Evolutionary conservation across 2,888 invertebrate species (phyloP).

Genomic region (Erebia epiphron): DNA sequence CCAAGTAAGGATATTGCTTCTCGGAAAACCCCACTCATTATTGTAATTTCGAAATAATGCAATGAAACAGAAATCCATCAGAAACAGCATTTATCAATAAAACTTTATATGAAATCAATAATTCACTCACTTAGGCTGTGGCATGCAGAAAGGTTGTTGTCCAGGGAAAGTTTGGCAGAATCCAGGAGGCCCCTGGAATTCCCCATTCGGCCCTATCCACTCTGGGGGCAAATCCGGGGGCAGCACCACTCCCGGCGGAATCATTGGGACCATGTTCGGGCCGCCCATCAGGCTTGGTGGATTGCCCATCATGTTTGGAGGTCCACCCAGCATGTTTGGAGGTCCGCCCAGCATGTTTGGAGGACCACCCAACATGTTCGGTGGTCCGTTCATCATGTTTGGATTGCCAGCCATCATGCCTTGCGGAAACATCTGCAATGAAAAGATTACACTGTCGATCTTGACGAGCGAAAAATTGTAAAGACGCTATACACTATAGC

Average conservation of each 20-base stretch:
- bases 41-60: too few relatives aligned
- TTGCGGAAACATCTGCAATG: slow-evolving; percentile 65
- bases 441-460: neutral
- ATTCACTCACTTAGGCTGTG: slow-evolving; percentile 70
- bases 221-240: slow-evolving; percentile 53
- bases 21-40: too few relatives aligned
- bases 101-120: neutral
- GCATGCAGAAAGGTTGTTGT: slow-evolving; percentile 68
- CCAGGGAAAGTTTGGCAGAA: slow-evolving; percentile 66
- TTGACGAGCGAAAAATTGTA: too few relatives aligned
- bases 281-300: slow-evolving; percentile 33
- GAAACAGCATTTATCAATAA: neutral
- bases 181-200: slow-evolving; percentile 57
- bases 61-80: neutral
- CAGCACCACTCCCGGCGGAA: slow-evolving; percentile 44
- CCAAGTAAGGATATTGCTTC: too few relatives aligned
- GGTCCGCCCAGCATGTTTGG: slow-evolving; percentile 42
- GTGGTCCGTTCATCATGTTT: slow-evolving; percentile 42
- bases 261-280: slow-evolving; percentile 44
- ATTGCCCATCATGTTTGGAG: slow-evolving; percentile 42
- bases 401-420: slow-evolving; percentile 54
- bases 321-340: slow-evolving; percentile 46
- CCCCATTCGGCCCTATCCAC: slow-evolving; percentile 57
- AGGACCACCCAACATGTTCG: slow-evolving; percentile 41
- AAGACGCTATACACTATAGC: too few relatives aligned